These are phyloP conservation scores for Sorex maritimensis DNA, from an alignment of 2,797 vertebrate genomes.

Conservation along the genomic window DNA sequence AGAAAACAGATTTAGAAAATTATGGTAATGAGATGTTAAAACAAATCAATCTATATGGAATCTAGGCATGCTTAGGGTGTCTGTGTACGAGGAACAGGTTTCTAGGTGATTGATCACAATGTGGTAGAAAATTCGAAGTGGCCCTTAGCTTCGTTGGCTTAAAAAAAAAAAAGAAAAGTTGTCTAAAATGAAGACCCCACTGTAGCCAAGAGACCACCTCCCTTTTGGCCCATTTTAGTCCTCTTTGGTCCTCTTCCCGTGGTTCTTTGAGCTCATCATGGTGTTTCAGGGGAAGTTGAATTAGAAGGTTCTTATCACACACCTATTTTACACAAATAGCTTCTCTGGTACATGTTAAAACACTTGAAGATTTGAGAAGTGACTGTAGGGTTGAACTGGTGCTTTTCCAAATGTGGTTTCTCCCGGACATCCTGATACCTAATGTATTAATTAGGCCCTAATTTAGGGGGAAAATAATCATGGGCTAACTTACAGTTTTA, in stretches of 20 bases:
- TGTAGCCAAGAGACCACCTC: neutral
- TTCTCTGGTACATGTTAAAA: neutral
- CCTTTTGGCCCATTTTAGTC: neutral
- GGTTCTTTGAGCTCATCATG: neutral
- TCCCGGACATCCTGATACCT: neutral
- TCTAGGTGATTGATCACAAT: neutral
- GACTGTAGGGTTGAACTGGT: neutral
- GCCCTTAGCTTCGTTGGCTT: neutral
- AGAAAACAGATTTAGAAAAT: conserved; percentile 15
- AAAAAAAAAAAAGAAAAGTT: neutral
- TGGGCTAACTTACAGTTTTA: neutral
- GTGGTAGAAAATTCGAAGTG: neutral
- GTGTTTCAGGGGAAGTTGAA: neutral
- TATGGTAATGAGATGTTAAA: neutral
- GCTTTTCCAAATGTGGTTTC: neutral
- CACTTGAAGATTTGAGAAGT: neutral
- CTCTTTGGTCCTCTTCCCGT: neutral
- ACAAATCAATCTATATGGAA: conserved; percentile 9
- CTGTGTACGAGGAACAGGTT: neutral
- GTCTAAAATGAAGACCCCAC: neutral
- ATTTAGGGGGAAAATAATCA: conserved; percentile 25
- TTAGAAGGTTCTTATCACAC: neutral
- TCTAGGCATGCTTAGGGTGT: neutral
- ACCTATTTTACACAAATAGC: neutral
- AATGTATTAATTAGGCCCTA: neutral